Conservation (phyloP, 2,797 vertebrate genomes). For the Enteromius trimaculatus region DNA sequence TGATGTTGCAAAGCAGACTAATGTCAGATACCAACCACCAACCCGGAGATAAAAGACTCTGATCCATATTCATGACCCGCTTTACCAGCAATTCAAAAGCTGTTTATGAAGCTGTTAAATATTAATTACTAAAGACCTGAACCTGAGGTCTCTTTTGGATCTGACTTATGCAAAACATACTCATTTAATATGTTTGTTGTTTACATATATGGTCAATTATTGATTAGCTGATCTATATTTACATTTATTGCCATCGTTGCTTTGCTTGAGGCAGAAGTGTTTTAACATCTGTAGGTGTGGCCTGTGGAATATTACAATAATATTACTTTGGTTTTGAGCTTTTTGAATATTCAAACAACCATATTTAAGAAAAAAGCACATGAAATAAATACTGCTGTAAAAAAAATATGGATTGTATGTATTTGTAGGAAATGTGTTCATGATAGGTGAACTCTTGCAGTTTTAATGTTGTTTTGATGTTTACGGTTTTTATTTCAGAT, state of each 20-base stretch:
- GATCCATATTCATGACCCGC: constrained; percentile 34
- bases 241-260: neutral
- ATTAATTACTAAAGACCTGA: constrained; percentile 11
- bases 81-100: constrained; percentile 9
- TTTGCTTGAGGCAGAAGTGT: neutral
- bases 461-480: neutral
- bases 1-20: neutral
- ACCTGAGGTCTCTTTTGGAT: neutral
- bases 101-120: constrained; percentile 27
- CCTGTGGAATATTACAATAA: neutral
- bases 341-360: constrained; percentile 3
- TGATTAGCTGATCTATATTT: constrained; percentile 23
- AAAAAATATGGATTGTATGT: neutral
- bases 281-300: constrained; percentile 18
- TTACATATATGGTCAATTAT: constrained; percentile 5
- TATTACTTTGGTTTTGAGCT: neutral
- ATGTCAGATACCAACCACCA: neutral
- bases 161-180: neutral
- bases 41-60: constrained; percentile 26
- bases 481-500: constrained; percentile 3
- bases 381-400: constrained; percentile 3
- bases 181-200: neutral
- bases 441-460: neutral
- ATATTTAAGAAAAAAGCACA: neutral
- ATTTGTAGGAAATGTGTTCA: neutral